Percentiles rank a stretch among this genome's conserved stretches.
phyloP scores from a whole-genome alignment of 1,140 invertebrate species.

The Euura saliciscinereae region DNA sequence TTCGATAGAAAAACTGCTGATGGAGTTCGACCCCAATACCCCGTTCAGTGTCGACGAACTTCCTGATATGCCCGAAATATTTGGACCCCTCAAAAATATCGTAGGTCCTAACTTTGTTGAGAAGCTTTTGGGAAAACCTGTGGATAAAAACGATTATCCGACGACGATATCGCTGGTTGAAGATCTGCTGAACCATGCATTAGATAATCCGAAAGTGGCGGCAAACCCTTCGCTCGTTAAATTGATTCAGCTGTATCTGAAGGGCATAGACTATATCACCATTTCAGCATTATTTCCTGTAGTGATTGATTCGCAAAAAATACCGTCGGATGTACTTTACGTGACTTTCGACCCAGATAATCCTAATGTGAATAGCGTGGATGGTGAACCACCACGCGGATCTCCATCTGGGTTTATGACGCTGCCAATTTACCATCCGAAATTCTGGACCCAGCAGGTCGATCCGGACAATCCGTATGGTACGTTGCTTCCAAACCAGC shows the following conservation, averaged over 20 bases:
- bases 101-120: conserved; percentile 24
- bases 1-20: not conserved
- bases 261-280: not conserved
- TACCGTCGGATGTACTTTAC: not conserved
- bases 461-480: conserved; percentile 21
- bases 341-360: not conserved
- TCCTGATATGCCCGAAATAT: conserved; percentile 9
- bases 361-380: conserved; percentile 3
- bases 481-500: conserved; percentile 16
- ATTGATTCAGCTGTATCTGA: conserved; percentile 1
- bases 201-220: not conserved
- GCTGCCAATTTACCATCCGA: conserved; percentile 26
- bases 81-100: conserved; percentile 19
- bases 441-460: conserved; percentile 19
- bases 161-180: conserved; percentile 20
- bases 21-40: not conserved
- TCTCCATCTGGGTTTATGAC: conserved; percentile 8
- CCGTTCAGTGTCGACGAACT: not conserved
- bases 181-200: conserved; percentile 13
- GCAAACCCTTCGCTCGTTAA: not conserved
- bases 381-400: conserved; percentile 8
- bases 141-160: conserved; percentile 1
- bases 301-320: not conserved
- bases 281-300: not conserved
- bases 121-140: conserved; percentile 15